Evolutionary conservation across 1,140 invertebrate species (phyloP).

Genomic region (Tenebrio molitor): DNA sequence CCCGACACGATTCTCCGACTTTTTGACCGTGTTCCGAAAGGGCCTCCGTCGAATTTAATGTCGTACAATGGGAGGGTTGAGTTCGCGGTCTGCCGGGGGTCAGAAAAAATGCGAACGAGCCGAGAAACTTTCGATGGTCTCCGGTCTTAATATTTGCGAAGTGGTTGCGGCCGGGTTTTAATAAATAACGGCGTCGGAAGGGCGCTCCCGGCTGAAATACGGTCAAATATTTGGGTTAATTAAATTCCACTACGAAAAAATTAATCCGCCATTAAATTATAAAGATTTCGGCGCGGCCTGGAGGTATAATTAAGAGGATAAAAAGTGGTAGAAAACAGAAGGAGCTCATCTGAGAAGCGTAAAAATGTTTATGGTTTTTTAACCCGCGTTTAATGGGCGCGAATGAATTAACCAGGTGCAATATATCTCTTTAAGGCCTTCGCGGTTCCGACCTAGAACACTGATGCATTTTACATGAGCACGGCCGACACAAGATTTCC

Average conservation of each 20-base stretch:
- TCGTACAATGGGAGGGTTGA: slow-evolving; percentile 3
- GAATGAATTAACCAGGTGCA: slow-evolving; percentile 55
- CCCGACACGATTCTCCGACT: slow-evolving; percentile 7
- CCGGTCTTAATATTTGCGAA: slow-evolving; percentile 3
- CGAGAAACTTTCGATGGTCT: background rate
- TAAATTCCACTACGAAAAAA: slow-evolving; percentile 54
- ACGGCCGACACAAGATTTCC: slow-evolving; percentile 31
- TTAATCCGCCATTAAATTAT: slow-evolving; percentile 56
- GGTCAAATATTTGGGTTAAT: slow-evolving; percentile 55
- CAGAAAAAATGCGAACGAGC: background rate
- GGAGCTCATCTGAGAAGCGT: slow-evolving; percentile 54
- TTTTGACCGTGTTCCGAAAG: slow-evolving; percentile 5
- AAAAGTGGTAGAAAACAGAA: slow-evolving; percentile 32
- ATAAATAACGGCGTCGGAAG: slow-evolving; percentile 21
- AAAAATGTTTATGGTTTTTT: slow-evolving; percentile 60
- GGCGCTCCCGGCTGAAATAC: slow-evolving; percentile 40
- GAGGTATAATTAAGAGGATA: slow-evolving; percentile 38
- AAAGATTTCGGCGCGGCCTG: slow-evolving; percentile 42
- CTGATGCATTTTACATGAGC: slow-evolving; percentile 52
- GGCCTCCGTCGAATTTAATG: background rate
- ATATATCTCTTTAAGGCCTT: slow-evolving; percentile 52
- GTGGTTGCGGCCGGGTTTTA: slow-evolving; percentile 4
- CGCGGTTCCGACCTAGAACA: slow-evolving; percentile 33
- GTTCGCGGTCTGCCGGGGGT: background rate
- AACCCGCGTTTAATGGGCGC: slow-evolving; percentile 55